Evolutionary conservation across 2,113 vertebrate species (phyloP).

Genomic region (Daubentonia madagascariensis): DNA sequence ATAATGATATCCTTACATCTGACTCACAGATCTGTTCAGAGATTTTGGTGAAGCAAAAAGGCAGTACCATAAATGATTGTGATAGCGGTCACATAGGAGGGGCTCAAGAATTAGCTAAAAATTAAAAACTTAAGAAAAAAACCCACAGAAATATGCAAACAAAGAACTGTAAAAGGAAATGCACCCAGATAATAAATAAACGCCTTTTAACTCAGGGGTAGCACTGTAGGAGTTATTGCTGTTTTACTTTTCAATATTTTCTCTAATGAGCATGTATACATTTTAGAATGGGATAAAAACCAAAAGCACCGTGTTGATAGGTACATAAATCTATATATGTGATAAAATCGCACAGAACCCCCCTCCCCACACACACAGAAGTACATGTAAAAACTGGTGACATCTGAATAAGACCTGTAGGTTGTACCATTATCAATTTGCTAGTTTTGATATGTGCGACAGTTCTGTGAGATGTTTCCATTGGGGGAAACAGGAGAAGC

Average conservation of each 20-base stretch:
- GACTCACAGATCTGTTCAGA: not conserved
- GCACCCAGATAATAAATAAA: fast-evolving
- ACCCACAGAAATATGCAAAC: not conserved
- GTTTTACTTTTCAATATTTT: not conserved
- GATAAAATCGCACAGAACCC: not conserved
- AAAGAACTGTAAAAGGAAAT: not conserved
- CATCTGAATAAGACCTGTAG: not conserved
- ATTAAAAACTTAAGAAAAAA: not conserved
- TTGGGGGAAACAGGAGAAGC: fast-evolving
- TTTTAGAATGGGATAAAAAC: not conserved
- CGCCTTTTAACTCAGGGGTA: not conserved
- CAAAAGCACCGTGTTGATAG: not conserved
- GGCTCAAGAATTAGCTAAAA: not conserved
- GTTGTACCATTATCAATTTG: not conserved
- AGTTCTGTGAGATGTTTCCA: not conserved
- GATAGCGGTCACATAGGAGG: not conserved
- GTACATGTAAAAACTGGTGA: not conserved
- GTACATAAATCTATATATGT: too few species aligned
- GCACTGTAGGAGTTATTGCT: fast-evolving
- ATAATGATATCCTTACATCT: not conserved
- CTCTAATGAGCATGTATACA: not conserved
- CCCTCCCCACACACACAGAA: fast-evolving
- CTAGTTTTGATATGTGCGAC: not conserved
- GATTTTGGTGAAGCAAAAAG: not conserved
- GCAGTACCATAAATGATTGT: not conserved